Conservation (phyloP, 1,140 invertebrate species). For the Aphelenchoides besseyi region DNA sequence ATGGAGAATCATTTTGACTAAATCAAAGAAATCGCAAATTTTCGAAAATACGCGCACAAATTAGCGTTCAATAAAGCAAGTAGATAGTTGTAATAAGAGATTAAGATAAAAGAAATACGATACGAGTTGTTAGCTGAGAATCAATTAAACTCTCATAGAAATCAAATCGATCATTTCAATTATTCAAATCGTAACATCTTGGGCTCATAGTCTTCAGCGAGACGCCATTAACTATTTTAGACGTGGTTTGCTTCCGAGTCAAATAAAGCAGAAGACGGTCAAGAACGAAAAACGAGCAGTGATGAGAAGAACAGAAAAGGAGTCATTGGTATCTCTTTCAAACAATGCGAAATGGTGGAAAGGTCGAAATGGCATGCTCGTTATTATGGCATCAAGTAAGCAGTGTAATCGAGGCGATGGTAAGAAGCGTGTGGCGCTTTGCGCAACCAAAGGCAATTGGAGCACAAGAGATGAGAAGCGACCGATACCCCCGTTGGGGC, state of each 20-base stretch:
- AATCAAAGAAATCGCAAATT: slow-evolving; percentile 11
- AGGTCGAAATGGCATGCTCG: slow-evolving; percentile 2
- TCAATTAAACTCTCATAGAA: too few species aligned
- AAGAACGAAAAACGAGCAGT: not conserved
- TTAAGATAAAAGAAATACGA: too few species aligned
- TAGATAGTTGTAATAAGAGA: too few species aligned
- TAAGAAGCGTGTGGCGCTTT: not conserved
- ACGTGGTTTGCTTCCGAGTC: not conserved
- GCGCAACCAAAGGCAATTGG: not conserved
- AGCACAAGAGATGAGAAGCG: not conserved
- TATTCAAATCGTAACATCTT: too few species aligned
- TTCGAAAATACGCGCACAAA: not conserved
- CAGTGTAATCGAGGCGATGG: not conserved
- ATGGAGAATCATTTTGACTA: slow-evolving; percentile 5
- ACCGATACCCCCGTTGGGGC: not conserved
- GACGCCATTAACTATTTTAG: not conserved
- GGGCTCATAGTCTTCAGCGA: not conserved
- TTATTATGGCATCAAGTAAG: not conserved
- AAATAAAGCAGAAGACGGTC: not conserved
- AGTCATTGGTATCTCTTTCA: slow-evolving; percentile 1
- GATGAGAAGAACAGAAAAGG: not conserved
- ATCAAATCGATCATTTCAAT: too few species aligned
- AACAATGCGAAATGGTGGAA: not conserved
- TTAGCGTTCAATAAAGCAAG: too few species aligned
- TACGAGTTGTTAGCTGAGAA: too few species aligned